Percentiles rank a stretch among this genome's conserved stretches.
Conservation (phyloP, 2,113 vertebrate species). For the Aspiorhynchus laticeps region DNA sequence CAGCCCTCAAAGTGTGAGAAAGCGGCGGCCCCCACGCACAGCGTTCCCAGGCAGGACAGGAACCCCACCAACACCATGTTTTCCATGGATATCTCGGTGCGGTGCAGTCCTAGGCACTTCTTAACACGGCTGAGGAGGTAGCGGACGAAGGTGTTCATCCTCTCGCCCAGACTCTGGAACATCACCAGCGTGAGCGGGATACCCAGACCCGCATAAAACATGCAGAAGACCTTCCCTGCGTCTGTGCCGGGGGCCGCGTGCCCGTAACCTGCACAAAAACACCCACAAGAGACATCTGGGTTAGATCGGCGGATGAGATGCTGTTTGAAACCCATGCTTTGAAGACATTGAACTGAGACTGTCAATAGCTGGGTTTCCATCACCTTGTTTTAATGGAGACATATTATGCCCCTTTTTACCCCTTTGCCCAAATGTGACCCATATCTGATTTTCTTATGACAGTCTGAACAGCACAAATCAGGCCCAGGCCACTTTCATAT, state of each 20-base stretch:
- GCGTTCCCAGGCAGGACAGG: slow-evolving; percentile 88
- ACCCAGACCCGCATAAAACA: slow-evolving; percentile 96
- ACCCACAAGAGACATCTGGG: not conserved
- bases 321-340: not conserved
- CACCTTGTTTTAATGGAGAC: too few species aligned
- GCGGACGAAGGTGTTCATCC: slow-evolving; percentile 91
- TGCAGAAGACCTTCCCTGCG: slow-evolving; percentile 95
- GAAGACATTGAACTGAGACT: not conserved
- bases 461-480: too few species aligned
- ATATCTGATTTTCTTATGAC: too few species aligned
- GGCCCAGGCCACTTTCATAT: too few species aligned
- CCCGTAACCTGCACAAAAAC: slow-evolving; percentile 83
- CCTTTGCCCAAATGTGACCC: too few species aligned
- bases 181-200: slow-evolving; percentile 96
- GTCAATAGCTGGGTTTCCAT: too few species aligned
- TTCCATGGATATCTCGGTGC: slow-evolving; percentile 89
- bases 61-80: slow-evolving; percentile 96
- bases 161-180: slow-evolving; percentile 97
- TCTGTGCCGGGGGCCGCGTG: slow-evolving; percentile 93
- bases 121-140: slow-evolving; percentile 88
- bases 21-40: slow-evolving; percentile 88
- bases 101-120: slow-evolving; percentile 84
- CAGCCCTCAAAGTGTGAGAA: slow-evolving; percentile 95
- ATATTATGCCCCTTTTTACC: too few species aligned
- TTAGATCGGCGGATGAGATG: not conserved